phyloP scores from a whole-genome alignment of 1,140 invertebrate species.

The Conus ventricosus region DNA sequence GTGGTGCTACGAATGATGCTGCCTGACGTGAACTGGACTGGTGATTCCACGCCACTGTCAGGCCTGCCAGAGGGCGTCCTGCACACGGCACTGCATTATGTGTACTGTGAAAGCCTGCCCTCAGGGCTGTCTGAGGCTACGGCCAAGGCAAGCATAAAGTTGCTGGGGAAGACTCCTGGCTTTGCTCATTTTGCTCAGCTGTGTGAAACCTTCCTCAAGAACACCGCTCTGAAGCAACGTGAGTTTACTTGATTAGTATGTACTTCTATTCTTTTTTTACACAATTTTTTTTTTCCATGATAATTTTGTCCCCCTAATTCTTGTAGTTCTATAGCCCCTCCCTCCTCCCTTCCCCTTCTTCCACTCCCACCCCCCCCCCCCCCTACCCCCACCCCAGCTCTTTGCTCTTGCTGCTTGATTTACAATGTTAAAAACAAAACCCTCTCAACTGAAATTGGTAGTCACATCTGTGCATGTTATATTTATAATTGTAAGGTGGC shows the following conservation, averaged over 20 bases:
- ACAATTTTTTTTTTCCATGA: no score
- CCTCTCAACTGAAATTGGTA: no score
- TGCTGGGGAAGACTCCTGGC: constrained; percentile 75
- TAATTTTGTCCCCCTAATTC: no score
- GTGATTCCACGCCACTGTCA: constrained; percentile 71
- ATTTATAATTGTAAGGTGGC: no score
- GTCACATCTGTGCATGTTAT: no score
- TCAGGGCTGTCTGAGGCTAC: constrained; percentile 77
- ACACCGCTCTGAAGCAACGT: constrained; percentile 81
- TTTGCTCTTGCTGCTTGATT: no score
- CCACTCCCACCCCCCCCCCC: no score
- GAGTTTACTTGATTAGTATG: constrained; percentile 58
- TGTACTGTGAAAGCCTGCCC: constrained; percentile 82
- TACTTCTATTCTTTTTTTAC: no score
- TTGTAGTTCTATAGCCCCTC: no score
- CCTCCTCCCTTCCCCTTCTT: no score
- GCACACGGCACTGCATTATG: constrained; percentile 79
- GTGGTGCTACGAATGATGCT: constrained; percentile 78
- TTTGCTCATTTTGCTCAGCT: constrained; percentile 78
- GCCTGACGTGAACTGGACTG: constrained; percentile 77
- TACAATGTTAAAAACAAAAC: no score
- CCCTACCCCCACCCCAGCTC: no score
- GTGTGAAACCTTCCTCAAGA: constrained; percentile 80
- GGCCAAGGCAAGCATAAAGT: constrained; percentile 78
- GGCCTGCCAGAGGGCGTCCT: constrained; percentile 79